Base-by-base conservation (phyloP, 2,797 vertebrate species). In the Betta splendens region DNA sequence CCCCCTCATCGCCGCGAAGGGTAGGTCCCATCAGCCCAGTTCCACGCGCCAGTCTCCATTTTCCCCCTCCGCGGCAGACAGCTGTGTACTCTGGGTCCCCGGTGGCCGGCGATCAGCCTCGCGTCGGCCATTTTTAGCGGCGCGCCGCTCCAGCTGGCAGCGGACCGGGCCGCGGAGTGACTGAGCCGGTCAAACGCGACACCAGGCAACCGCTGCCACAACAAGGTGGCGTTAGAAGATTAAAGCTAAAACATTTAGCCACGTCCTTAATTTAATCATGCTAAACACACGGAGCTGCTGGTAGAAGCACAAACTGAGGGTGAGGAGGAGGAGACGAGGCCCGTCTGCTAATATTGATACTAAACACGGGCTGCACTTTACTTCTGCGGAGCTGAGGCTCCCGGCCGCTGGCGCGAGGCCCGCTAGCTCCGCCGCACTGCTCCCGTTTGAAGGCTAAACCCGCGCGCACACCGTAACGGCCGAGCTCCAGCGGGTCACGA, bases 21-120 rank as follows among this genome's bases (percentile, higher is more conserved):
- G 64, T 85, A 85, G 86, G 90, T 87, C 81, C 87, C 69, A 63
- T 75, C 78, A 83, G 72, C 84, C 74, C 67, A 79, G 66, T 85
- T 87, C 68, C 53, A 64, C 72, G 81, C 72, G 64, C 70, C 57
- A n/a, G 40, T 69, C 57, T 65, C 49, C 66, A 20, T 78, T 75
- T 72, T 10, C 36, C 75, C 63, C 47, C 68, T 81, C 81, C 60
- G 37, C 81, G 73, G 81, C 80, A 72, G 82, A 82, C 83, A 77
- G 82, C 83, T 81, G 83, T 80, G 80, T 84, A 67, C 71, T 68
- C 49, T 29, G 7, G 67, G 65, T 85, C 87, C 81, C 83, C 23
- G 45, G 81, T 72, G 86, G 67, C 79, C 63, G 5, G 53, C 56
- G 31, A 82, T 82, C 82, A 83, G 79, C 57, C 75, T 81, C 78